Evolutionary conservation across 2,888 invertebrate species (phyloP).

Genomic region (Cyrtodaria siliqua): DNA sequence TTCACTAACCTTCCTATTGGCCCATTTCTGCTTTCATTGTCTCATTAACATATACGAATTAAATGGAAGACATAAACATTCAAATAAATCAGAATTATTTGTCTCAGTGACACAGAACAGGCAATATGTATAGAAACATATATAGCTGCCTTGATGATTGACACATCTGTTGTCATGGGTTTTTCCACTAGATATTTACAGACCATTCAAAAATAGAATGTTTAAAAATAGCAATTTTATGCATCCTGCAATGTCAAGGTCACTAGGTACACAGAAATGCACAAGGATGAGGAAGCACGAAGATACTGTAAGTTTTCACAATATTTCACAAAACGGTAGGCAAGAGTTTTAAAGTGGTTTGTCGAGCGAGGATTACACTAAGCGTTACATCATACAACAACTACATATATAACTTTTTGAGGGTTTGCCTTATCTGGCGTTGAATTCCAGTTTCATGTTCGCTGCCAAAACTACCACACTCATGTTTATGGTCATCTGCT

Average conservation of each 20-base stretch:
- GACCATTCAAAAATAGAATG: background rate
- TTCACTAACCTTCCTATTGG: no score
- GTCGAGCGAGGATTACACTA: constrained; percentile 1
- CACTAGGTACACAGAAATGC: constrained; percentile 33
- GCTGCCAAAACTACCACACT: constrained; percentile 70
- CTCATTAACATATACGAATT: background rate
- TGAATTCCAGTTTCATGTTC: constrained; percentile 78
- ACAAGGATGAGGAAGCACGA: constrained; percentile 43
- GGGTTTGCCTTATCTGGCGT: constrained; percentile 80
- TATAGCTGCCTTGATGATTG: constrained; percentile 7
- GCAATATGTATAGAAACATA: background rate
- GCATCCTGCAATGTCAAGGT: constrained; percentile 41
- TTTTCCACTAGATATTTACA: background rate
- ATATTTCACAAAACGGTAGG: constrained; percentile 57
- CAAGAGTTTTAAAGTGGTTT: constrained; percentile 52
- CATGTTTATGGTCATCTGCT: constrained; percentile 67
- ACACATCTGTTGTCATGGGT: constrained; percentile 2
- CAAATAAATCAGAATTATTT: no score
- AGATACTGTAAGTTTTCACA: background rate
- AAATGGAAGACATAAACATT: constrained; percentile 8
- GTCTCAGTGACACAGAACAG: no score
- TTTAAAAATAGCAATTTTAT: constrained; percentile 24
- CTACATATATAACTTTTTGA: constrained; percentile 85
- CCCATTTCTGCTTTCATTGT: background rate
- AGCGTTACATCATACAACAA: constrained; percentile 79